These are phyloP conservation scores for Neodiprion pinetum DNA, from an alignment of 1,140 invertebrate species.

Conservation along the genomic window DNA sequence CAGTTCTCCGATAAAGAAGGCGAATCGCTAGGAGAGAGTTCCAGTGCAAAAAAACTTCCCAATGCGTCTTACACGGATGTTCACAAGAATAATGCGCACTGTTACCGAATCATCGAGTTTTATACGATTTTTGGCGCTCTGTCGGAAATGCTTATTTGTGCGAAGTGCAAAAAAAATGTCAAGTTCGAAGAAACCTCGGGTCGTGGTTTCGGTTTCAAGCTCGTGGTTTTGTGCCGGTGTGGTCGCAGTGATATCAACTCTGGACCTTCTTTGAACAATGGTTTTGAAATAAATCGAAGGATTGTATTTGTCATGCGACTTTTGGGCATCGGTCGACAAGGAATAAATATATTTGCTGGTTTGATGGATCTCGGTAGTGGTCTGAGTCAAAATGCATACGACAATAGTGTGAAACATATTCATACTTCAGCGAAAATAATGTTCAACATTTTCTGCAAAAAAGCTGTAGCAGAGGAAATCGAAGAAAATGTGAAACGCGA, in stretches of 20 bases:
- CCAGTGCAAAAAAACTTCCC: constrained; percentile 25
- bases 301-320: constrained; percentile 32
- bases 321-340: constrained; percentile 30
- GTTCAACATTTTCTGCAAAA: constrained; percentile 24
- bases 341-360: constrained; percentile 33
- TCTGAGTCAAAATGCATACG: constrained; percentile 23
- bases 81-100: constrained; percentile 19
- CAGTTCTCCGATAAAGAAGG: neutral
- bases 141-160: constrained; percentile 29
- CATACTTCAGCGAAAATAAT: constrained; percentile 16
- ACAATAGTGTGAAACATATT: constrained; percentile 19
- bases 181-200: constrained; percentile 29
- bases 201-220: constrained; percentile 32
- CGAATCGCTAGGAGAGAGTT: constrained; percentile 16
- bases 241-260: constrained; percentile 24
- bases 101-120: constrained; percentile 36
- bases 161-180: constrained; percentile 26
- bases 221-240: constrained; percentile 29
- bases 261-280: constrained; percentile 26
- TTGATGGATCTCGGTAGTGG: constrained; percentile 28
- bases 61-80: constrained; percentile 22
- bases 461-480: constrained; percentile 28
- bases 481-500: constrained; percentile 22
- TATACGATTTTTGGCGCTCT: constrained; percentile 29
- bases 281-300: constrained; percentile 34